phyloP scores from a whole-genome alignment of 2,113 vertebrate species.

The Campylorhamphus procurvoides region DNA sequence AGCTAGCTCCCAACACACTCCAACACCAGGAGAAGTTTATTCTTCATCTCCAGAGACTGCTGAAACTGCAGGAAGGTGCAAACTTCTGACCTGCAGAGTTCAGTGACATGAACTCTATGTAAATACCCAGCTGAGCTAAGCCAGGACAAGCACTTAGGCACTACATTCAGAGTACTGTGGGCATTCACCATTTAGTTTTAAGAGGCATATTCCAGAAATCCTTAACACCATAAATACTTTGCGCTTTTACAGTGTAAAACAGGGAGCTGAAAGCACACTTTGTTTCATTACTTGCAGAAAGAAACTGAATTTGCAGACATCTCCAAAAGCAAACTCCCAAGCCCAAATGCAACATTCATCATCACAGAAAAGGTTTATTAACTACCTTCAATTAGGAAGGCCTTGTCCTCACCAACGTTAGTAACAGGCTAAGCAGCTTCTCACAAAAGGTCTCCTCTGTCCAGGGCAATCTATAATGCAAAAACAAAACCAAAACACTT shows the following conservation, averaged over 20 bases:
- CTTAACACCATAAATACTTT: accelerated
- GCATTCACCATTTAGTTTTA: not conserved
- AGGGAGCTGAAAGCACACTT: not conserved
- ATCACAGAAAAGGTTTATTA: not conserved
- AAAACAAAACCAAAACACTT: not conserved
- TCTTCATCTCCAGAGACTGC: not conserved
- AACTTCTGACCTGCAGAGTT: not conserved
- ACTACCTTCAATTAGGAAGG: not conserved
- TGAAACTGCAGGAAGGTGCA: not conserved
- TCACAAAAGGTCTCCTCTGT: not conserved
- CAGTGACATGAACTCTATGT: accelerated
- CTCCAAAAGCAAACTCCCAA: not conserved
- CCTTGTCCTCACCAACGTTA: not conserved
- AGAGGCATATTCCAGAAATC: not conserved
- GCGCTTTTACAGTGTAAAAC: not conserved
- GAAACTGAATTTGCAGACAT: not conserved
- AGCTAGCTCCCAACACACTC: not conserved
- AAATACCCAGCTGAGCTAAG: not conserved
- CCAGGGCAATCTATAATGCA: not conserved
- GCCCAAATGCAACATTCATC: accelerated
- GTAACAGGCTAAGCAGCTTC: not conserved
- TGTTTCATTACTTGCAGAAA: not conserved
- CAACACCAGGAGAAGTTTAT: not conserved
- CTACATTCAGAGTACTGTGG: not conserved
- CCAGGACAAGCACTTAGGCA: not conserved